These are phyloP conservation scores for Xylocampa areola DNA, from an alignment of 2,888 invertebrate species.

Conservation along the genomic window DNA sequence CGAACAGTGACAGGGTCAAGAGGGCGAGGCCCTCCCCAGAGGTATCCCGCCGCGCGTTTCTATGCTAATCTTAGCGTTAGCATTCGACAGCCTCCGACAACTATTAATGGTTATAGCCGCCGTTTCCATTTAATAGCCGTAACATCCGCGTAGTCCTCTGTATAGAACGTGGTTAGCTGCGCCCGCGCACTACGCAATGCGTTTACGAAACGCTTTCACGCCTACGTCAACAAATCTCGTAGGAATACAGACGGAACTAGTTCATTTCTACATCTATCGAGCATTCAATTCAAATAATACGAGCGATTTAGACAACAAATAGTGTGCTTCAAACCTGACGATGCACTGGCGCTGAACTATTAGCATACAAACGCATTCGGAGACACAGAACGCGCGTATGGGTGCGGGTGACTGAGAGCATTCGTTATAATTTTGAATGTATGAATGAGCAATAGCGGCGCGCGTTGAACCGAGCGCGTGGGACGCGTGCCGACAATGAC, in stretches of 20 bases:
- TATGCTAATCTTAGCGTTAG: conserved; percentile 86
- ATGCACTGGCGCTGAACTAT: conserved; percentile 86
- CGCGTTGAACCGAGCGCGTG: conserved; percentile 82
- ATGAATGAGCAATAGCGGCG: conserved; percentile 88
- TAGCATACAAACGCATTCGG: conserved; percentile 88
- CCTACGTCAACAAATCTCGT: conserved; percentile 78
- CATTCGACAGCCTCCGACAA: conserved; percentile 82
- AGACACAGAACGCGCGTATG: conserved; percentile 80
- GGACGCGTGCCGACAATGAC: conserved; percentile 86
- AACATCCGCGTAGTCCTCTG: conserved; percentile 72
- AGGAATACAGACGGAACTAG: conserved; percentile 83
- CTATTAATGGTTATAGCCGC: conserved; percentile 86
- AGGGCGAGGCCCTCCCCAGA: conserved; percentile 83
- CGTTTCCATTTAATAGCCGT: conserved; percentile 80
- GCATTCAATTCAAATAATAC: conserved; percentile 89
- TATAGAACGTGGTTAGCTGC: conserved; percentile 66
- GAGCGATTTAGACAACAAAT: conserved; percentile 88
- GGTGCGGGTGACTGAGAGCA: conserved; percentile 85
- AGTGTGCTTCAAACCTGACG: conserved; percentile 84
- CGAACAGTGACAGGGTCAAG: conserved; percentile 86
- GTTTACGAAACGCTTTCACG: conserved; percentile 83
- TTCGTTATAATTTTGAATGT: conserved; percentile 89
- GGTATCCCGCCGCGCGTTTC: conserved; percentile 84
- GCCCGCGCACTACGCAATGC: conserved; percentile 80
- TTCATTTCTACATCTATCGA: conserved; percentile 86